Evolutionary conservation across 2,113 vertebrate genomes (phyloP).

Genomic region (Notarius quadriscutis): DNA sequence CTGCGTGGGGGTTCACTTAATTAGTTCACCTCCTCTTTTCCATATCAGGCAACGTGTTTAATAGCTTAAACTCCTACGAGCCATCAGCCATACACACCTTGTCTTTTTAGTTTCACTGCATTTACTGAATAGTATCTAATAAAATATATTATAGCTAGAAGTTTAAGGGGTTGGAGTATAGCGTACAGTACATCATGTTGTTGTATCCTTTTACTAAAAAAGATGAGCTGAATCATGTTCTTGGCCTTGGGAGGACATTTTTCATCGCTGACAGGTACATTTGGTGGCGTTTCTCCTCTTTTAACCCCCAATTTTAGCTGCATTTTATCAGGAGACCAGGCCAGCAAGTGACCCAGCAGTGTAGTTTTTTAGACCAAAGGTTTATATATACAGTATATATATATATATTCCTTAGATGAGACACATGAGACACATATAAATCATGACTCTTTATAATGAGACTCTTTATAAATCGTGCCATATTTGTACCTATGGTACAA

Average conservation of each 20-base stretch:
- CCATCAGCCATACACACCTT: background rate
- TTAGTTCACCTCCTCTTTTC: conserved; percentile 4
- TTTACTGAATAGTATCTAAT: background rate
- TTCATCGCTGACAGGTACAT: conserved; percentile 10
- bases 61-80: background rate
- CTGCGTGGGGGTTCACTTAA: background rate
- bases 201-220: background rate
- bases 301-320: conserved; percentile 22
- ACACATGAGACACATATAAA: background rate
- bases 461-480: conserved; percentile 4
- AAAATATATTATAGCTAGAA: background rate
- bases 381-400: no score
- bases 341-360: conserved; percentile 58
- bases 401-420: background rate
- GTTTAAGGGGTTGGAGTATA: background rate
- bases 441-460: no score
- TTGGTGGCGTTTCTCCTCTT: conserved; percentile 12
- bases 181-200: background rate
- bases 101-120: background rate
- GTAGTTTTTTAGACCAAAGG: background rate
- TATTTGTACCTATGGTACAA: background rate
- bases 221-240: background rate
- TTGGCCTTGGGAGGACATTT: conserved; percentile 14
- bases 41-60: background rate
- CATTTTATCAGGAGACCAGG: conserved; percentile 27